Evolutionary conservation across 2,797 vertebrate species (phyloP).

Genomic region (Sebastes umbrosus): DNA sequence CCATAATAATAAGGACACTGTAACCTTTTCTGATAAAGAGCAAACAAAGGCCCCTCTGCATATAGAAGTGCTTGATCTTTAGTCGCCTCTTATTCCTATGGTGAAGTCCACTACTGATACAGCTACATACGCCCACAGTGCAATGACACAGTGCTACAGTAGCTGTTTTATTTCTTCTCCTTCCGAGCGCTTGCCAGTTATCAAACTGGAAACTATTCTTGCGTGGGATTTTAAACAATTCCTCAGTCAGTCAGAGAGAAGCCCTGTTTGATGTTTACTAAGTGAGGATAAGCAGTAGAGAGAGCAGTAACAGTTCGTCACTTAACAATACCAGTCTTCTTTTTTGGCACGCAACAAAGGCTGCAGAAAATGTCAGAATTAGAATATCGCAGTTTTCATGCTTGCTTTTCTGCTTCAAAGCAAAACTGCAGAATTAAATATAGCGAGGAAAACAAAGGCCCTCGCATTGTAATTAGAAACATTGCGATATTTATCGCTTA

Average conservation of each 20-base stretch:
- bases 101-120: slow-evolving; percentile 9
- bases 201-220: slow-evolving; percentile 36
- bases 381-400: slow-evolving; percentile 55
- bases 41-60: slow-evolving; percentile 51
- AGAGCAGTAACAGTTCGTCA: slow-evolving; percentile 35
- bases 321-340: slow-evolving; percentile 38
- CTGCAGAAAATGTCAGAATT: slow-evolving; percentile 69
- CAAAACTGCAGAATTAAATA: slow-evolving; percentile 44
- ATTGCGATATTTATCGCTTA: slow-evolving; percentile 52
- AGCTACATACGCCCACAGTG: slow-evolving; percentile 4
- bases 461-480: slow-evolving; percentile 58
- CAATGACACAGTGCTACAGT: background rate
- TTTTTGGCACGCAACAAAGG: slow-evolving; percentile 42
- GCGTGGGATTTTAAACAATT: slow-evolving; percentile 27
- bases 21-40: slow-evolving; percentile 71
- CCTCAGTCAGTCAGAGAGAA: slow-evolving; percentile 35
- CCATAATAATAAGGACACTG: slow-evolving; percentile 77
- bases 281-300: slow-evolving; percentile 42
- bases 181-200: slow-evolving; percentile 24
- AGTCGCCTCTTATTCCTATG: slow-evolving; percentile 33
- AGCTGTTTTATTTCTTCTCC: background rate
- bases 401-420: slow-evolving; percentile 55
- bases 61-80: slow-evolving; percentile 53
- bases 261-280: slow-evolving; percentile 49
- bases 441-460: slow-evolving; percentile 47